These are phyloP conservation scores for Scrobipalpa atriplicella DNA, from an alignment of 2,888 invertebrate genomes.

Conservation along the genomic window DNA sequence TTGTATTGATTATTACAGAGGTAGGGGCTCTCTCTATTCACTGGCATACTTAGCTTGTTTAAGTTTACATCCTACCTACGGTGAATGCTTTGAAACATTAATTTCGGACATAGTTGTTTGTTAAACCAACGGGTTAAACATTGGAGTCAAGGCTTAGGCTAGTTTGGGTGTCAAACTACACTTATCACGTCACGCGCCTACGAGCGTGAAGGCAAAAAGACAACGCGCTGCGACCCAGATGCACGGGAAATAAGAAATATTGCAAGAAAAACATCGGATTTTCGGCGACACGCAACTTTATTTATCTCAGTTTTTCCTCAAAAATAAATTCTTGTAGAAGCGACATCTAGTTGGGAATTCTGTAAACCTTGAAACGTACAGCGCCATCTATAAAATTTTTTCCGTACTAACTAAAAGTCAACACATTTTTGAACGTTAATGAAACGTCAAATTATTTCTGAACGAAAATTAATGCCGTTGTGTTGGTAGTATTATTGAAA, in stretches of 20 bases:
- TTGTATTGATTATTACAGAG: too few relatives aligned
- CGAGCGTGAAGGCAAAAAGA: slow-evolving; percentile 37
- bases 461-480: slow-evolving; percentile 13
- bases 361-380: background rate
- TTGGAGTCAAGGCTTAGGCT: slow-evolving; percentile 41
- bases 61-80: background rate
- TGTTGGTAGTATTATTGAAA: slow-evolving; percentile 2
- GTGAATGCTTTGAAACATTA: slow-evolving; percentile 5
- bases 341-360: slow-evolving; percentile 2
- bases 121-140: too few relatives aligned
- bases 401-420: background rate
- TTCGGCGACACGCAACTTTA: background rate
- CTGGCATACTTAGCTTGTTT: background rate
- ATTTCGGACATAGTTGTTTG: slow-evolving; percentile 28
- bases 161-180: slow-evolving; percentile 28
- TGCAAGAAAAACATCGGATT: slow-evolving; percentile 4
- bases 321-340: background rate
- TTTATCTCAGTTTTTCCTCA: background rate
- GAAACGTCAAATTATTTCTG: slow-evolving; percentile 13
- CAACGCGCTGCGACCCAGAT: slow-evolving; percentile 8
- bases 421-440: slow-evolving; percentile 21
- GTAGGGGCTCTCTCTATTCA: too few relatives aligned
- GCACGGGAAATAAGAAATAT: slow-evolving; percentile 4
- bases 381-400: slow-evolving; percentile 3
- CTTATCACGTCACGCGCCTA: slow-evolving; percentile 32